Evolutionary conservation across 2,797 vertebrate genomes (phyloP), one percentile per base, ranked within the genome.

Genomic region (Sebastes umbrosus): DNA sequence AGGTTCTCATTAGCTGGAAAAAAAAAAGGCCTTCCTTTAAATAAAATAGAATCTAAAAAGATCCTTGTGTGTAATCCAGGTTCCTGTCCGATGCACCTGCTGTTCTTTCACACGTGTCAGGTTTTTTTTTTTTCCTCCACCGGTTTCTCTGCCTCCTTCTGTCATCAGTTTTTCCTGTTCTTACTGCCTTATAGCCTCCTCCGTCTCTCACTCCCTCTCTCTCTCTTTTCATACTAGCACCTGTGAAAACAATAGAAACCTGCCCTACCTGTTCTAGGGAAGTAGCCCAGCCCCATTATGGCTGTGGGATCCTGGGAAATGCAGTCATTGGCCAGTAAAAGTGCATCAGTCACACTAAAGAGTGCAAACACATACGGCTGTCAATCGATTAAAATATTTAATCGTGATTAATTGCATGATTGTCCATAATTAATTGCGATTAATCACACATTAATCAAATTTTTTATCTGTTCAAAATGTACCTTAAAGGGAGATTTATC

Each of bases 221-320:
- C 59, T 68, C 69, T 25, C 59, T 68, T 69, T 66, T 77, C 8
- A 79, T 57, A 50, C 46, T 50, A 57, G 73, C 91, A 90, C 92
- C 84, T 90, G 90, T 73, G 31, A 82, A 79, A 85, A 92, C 90
- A 94, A 91, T 83, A 87, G 88, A 92, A 87, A 91, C 91, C 84
- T 54, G 85, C 80, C 91, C 92, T 92, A 95, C 96, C 95, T 95
- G 93, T 89, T 88, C 70, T 20, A 14, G 69, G n/a, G 69, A 46
- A 46, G 74, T 74, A 82, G 68, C 77, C 86, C 84, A 59, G 66
- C 90, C 90, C 80, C 67, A 24, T 22, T 79, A 2, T 66, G 77
- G 78, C 84, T 63, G 86, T 32, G 80, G 95, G 32, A 91, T 84
- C 66, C 73, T 96, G 96, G 96, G 94, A 95, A 94, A 88, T 95